A percentile compares a stretch with the other conserved stretches of the same genome.
Evolutionary conservation across 1,140 invertebrate genomes (phyloP).

Genomic region (Drosophila elegans): DNA sequence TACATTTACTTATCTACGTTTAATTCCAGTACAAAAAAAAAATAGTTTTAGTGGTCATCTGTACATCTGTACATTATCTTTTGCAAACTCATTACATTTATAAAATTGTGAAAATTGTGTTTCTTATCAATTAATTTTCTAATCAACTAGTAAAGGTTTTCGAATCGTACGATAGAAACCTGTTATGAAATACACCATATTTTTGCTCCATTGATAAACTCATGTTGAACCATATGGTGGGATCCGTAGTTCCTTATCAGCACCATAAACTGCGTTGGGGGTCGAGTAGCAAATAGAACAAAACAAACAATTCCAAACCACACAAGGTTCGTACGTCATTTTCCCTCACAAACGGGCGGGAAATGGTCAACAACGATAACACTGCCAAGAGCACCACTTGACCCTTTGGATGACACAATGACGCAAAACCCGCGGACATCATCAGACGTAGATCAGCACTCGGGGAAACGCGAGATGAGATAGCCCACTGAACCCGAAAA

Average conservation of each 20-base stretch:
- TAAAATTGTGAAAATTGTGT: no score
- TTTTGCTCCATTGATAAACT: slow-evolving; percentile 8
- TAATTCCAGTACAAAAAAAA: no score
- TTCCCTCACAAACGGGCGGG: slow-evolving; percentile 34
- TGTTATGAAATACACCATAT: background rate
- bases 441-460: slow-evolving; percentile 32
- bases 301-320: slow-evolving; percentile 36
- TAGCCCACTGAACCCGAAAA: slow-evolving; percentile 36
- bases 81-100: no score
- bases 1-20: no score
- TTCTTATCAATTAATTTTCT: background rate
- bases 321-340: slow-evolving; percentile 57
- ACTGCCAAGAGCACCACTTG: slow-evolving; percentile 43
- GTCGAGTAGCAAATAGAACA: slow-evolving; percentile 35
- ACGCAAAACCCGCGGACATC: slow-evolving; percentile 30
- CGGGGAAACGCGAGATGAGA: slow-evolving; percentile 16
- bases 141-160: background rate
- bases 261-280: slow-evolving; percentile 48
- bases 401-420: slow-evolving; percentile 51
- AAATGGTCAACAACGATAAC: slow-evolving; percentile 1
- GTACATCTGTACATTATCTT: no score
- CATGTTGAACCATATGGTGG: slow-evolving; percentile 24
- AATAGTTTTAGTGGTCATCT: no score
- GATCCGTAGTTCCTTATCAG: slow-evolving; percentile 52
- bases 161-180: background rate